Base-by-base conservation (phyloP, 2,113 vertebrate genomes). In the Propithecus coquereli region DNA sequence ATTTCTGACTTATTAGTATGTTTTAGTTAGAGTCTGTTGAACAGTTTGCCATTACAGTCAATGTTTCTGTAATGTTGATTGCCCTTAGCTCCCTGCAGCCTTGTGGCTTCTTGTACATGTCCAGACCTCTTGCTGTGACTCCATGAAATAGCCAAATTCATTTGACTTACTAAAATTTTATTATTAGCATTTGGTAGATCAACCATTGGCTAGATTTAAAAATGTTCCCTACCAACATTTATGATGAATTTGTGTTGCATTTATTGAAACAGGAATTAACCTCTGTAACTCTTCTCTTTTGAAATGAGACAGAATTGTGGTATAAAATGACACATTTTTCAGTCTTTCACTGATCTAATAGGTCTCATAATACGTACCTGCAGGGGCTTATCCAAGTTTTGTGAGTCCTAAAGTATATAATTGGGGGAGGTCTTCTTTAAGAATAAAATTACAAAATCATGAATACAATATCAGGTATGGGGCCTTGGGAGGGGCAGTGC, bases 171-270 rank as follows among this genome's bases (percentile, higher is more conserved):
- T 61, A 50, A 83, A 43, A 80, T 85, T 59, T 94, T 87, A 66
- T 95, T 68, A 80, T 71, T 79, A 90, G n/a, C 77, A 32, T 73
- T 91, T 93, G 61, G 79, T 82, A 89, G 47, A 66, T 18, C 16
- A 95, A 30, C 54, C 22, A 63, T 52, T 86, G 90, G 2, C 40
- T 92, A 40, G 54, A 83, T 85, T 95, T 59, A 80, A 73, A 93
- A 94, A 70, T 43, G 63, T 71, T 92, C 71, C 87, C 63, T 90
- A 40, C 50, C 25, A 80, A 40, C 52, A 77, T 59, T 81, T 87
- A 37, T 88, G 85, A 88, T 84, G 22, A 71, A 77, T 94, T 91
- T 95, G 50, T 88, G 27, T 91, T 93, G 16, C 6, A 22, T 93
- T 93, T 91, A 43, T 40, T 94, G 52, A 90, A 86, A 93, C 6